Percentiles rank a stretch among this genome's conserved stretches.
Evolutionary conservation across 2,113 vertebrate species (phyloP).

Genomic region (Colinus virginianus): DNA sequence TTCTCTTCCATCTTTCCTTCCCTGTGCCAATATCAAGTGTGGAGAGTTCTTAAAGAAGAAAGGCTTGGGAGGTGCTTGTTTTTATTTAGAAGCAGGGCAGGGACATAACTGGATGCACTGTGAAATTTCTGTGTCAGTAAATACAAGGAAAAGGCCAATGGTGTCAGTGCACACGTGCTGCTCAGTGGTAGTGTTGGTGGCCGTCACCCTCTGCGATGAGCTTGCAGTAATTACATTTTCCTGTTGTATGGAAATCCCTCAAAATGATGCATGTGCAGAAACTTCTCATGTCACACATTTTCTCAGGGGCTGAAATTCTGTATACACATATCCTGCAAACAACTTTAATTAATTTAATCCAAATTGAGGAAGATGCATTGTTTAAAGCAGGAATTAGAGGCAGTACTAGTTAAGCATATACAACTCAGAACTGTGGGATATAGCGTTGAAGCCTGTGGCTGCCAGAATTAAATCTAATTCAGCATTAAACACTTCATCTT

Average conservation of each 20-base stretch:
- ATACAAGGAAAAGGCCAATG: background rate
- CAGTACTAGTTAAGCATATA: background rate
- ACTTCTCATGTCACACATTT: background rate
- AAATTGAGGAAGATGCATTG: background rate
- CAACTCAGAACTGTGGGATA: background rate
- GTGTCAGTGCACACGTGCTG: background rate
- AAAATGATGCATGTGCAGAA: background rate
- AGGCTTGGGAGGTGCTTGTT: background rate
- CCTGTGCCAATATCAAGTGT: accelerated
- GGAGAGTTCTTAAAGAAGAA: background rate
- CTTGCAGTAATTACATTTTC: constrained; percentile 21
- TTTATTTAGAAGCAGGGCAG: background rate
- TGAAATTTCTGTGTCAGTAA: background rate
- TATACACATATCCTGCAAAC: background rate
- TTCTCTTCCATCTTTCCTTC: background rate
- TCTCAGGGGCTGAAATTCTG: background rate
- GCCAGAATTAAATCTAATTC: background rate
- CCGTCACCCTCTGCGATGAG: background rate
- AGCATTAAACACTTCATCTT: background rate
- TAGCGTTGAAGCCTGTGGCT: background rate
- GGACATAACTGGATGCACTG: background rate
- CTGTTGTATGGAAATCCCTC: background rate
- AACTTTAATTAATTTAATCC: background rate
- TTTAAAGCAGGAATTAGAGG: background rate
- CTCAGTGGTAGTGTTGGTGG: background rate